phyloP scores from a whole-genome alignment of 1,140 invertebrate species.

The Drosophila setifemur region DNA sequence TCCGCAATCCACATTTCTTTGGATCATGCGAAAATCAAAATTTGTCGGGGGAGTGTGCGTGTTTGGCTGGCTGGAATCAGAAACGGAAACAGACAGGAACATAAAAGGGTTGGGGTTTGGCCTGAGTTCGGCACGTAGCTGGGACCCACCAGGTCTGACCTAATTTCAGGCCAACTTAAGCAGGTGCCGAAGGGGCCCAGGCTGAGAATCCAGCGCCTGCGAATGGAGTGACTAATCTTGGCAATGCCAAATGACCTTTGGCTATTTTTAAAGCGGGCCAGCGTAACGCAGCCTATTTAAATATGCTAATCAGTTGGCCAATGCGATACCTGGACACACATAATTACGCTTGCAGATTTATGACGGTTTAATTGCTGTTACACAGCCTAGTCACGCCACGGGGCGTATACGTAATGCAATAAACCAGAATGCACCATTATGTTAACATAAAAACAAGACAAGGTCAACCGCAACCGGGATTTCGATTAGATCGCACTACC shows the following conservation, averaged over 20 bases:
- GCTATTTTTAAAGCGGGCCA: constrained; percentile 56
- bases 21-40: not conserved
- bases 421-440: constrained; percentile 70
- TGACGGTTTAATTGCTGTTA: constrained; percentile 47
- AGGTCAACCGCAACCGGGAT: constrained; percentile 30
- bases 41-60: constrained; percentile 23
- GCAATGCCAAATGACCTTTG: constrained; percentile 75
- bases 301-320: constrained; percentile 65
- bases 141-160: constrained; percentile 53
- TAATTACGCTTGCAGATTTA: constrained; percentile 65
- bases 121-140: too few species aligned
- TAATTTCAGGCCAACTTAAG: constrained; percentile 44
- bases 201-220: not conserved
- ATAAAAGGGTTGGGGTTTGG: constrained; percentile 11
- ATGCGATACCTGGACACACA: constrained; percentile 32
- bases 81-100: constrained; percentile 63
- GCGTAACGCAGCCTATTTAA: constrained; percentile 53
- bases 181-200: not conserved
- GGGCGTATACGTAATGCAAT: constrained; percentile 69
- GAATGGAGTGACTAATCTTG: constrained; percentile 51
- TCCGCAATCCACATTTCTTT: constrained; percentile 3
- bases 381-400: constrained; percentile 66
- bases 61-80: constrained; percentile 12
- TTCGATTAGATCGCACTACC: constrained; percentile 11
- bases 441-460: constrained; percentile 32